Base-by-base conservation (phyloP, 2,797 vertebrate species). In the Fistularia tabacaria region DNA sequence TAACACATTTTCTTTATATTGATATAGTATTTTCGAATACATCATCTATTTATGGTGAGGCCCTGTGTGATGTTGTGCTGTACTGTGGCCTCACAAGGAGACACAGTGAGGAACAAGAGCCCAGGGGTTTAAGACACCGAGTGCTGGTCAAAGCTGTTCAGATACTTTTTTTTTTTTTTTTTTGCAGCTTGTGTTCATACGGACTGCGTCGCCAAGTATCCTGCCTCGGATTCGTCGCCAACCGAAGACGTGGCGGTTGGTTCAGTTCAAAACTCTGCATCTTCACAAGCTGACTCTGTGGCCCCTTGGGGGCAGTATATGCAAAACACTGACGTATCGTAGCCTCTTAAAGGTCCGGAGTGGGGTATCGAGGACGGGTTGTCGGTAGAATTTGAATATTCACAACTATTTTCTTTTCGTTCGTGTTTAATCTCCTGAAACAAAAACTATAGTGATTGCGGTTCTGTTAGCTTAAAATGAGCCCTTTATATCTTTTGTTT, bases 41-140 rank as follows among this genome's bases (percentile, higher is more conserved):
- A 73, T 62, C 66, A 62, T 72, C 62, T 37, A 71, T 66, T 73
- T 49, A 69, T 69, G 12, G 66, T 75, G 78, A 87, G 85, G 85
- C 85, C 82, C 76, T 87, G 76, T 84, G 76, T 79, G 64, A 74
- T 73, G 69, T 71, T 85, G 84, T 84, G 82, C 80, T 87, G 76
- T 71, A 60, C 70, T 74, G 71, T 8, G 10, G 79, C 64, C 77
- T 79, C 77, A 15, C 39, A 54, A 14, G 36, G 78, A 83, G 69
- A 75, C 68, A 60, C 73, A 69, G 66, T 64, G 65, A 84, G 68
- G 69, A 80, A 73, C 51, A 66, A 70, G 69, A 80, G 62, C 73
- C 66, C 66, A 54, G 69, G 74, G 25, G 25, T 77, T 81, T 81
- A 83, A 85, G 80, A 86, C 85, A 85, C 69, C 75, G 51, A 74